Percentiles rank a stretch among this genome's conserved stretches.
These are phyloP conservation scores for Melanogrammus aeglefinus DNA, from an alignment of 2,797 vertebrate genomes.

Conservation along the genomic window DNA sequence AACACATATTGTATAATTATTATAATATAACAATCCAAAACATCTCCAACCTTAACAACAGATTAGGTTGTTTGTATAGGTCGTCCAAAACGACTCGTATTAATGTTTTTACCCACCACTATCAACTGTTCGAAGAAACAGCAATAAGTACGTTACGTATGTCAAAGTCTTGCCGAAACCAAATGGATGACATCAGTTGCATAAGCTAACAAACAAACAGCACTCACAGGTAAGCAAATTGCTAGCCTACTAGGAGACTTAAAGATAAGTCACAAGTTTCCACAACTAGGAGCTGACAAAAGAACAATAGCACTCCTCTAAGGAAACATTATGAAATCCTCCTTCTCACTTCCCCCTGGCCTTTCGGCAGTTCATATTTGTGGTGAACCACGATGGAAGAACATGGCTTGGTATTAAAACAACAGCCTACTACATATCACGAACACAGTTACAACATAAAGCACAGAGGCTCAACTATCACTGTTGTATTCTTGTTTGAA, in stretches of 20 bases:
- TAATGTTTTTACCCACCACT: too few relatives aligned
- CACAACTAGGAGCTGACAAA: background rate
- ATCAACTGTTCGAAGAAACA: too few relatives aligned
- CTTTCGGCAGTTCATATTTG: background rate
- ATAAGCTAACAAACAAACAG: background rate
- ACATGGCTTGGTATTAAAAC: background rate
- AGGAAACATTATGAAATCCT: background rate
- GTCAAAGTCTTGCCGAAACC: too few relatives aligned
- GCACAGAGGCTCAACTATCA: background rate
- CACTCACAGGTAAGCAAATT: background rate
- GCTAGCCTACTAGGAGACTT: background rate
- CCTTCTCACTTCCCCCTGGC: background rate
- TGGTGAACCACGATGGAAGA: background rate
- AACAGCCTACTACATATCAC: background rate
- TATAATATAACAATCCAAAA: too few relatives aligned
- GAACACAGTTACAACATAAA: background rate
- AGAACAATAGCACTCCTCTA: background rate
- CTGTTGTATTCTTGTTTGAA: background rate
- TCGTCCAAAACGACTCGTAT: too few relatives aligned
- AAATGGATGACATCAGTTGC: background rate
- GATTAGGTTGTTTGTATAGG: too few relatives aligned
- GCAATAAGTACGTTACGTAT: too few relatives aligned
- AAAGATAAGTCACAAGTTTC: background rate
- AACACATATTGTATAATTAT: too few relatives aligned
- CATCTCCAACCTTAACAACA: too few relatives aligned